Base-by-base conservation (phyloP, 2,888 invertebrate genomes). In the Himalopsyche tibetana region DNA sequence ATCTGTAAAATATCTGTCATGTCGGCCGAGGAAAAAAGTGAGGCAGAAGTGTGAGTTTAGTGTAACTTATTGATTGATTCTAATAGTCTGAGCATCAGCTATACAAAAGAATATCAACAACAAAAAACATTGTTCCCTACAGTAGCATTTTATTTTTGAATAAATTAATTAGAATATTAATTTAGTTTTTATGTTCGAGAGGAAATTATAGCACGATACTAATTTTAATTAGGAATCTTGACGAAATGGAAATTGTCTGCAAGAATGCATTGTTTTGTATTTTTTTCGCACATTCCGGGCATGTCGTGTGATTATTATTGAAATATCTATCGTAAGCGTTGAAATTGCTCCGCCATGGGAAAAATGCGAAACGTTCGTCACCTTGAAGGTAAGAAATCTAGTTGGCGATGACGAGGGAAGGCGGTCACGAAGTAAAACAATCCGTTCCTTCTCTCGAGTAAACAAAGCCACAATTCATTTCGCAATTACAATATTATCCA, bases 321-420 rank as follows among this genome's bases (percentile, higher is more conserved):
- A 63, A 63, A 63, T 28, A 63, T 63, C 63, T 28, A 63, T 63
- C 63, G 63, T 19, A 6, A n/a, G 63, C 19, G 63, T 63, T 63
- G 63, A 5, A 63, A 63, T 51, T 15, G 51, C 63, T 19, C 19
- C 63, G 63, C 19, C 63, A 19, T 63, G 63, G 63, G 63, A 63
- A 63, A 63, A 63, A 19, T 63, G 63, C 28, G 63, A n/a, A 63
- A 19, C 19, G 15, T 4, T 63, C n/a, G 63, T 63, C 63, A 63
- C 63, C 63, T 63, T 63, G 63, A 63, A 56, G 63, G 63, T 11
- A 63, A 63, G 63, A 63, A n/a, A 63, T 28, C n/a, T n/a, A 63
- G 63, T 19, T 19, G 19, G 63, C 8, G 63, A 63, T 63, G 63
- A 63, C 51, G 63, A 63, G 56, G 19, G 63, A 63, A 63, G 63